Evolutionary conservation across 2,113 vertebrate genomes (phyloP).

Genomic region (Brachyhypopomus gauderio): DNA sequence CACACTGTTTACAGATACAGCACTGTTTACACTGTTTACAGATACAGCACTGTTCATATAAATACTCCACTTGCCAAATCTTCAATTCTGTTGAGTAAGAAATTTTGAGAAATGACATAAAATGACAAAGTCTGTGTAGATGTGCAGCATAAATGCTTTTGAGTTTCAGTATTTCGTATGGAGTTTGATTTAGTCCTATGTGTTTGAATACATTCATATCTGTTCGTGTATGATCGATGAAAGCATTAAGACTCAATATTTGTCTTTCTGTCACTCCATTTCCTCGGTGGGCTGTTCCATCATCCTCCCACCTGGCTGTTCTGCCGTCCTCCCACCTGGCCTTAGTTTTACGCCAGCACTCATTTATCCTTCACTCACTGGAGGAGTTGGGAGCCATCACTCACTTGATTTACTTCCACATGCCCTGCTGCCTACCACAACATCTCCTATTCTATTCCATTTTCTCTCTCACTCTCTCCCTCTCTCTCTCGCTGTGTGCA

Average conservation of each 20-base stretch:
- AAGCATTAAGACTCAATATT: slow-evolving; percentile 24
- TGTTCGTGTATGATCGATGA: slow-evolving; percentile 12
- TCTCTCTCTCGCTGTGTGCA: neutral
- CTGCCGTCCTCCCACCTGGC: slow-evolving; percentile 20
- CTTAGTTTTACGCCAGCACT: slow-evolving; percentile 22
- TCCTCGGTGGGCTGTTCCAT: slow-evolving; percentile 11
- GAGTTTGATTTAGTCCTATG: neutral
- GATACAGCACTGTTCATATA: no score
- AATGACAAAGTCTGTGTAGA: neutral
- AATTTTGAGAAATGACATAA: neutral
- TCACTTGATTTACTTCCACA: slow-evolving; percentile 33
- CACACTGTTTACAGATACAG: no score
- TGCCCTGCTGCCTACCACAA: slow-evolving; percentile 7
- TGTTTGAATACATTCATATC: neutral
- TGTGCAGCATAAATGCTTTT: neutral
- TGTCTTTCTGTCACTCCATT: slow-evolving; percentile 26
- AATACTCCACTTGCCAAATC: no score
- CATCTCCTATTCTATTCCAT: slow-evolving; percentile 22
- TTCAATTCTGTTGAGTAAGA: neutral
- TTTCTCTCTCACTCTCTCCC: neutral
- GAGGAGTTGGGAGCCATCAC: slow-evolving; percentile 19
- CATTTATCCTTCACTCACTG: slow-evolving; percentile 33
- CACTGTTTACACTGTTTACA: no score
- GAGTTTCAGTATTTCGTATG: neutral
- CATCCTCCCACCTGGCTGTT: slow-evolving; percentile 15